phyloP scores from a whole-genome alignment of 2,113 vertebrate species.

The Equus quagga region DNA sequence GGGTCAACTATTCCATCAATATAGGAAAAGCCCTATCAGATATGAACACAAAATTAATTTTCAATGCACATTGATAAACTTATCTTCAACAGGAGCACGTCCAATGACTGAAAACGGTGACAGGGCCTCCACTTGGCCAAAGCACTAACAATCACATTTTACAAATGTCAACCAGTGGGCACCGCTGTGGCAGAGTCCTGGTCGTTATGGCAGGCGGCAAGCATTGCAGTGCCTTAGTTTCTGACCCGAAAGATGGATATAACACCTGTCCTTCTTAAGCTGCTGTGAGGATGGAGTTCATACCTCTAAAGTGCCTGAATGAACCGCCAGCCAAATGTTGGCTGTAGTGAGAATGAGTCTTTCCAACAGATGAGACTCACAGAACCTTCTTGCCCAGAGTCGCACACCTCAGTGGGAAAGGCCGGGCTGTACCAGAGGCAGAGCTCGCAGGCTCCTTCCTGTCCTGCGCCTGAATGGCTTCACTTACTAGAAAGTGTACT shows the following conservation, averaged over 20 bases:
- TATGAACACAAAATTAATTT: not conserved
- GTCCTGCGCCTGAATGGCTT: not conserved
- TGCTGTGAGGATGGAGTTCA: not conserved
- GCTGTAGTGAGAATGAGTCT: not conserved
- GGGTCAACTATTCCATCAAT: not conserved
- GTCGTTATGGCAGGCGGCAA: rapidly evolving
- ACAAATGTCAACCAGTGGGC: not conserved
- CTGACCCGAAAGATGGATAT: not conserved
- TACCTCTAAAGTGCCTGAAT: not conserved
- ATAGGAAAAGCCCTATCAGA: not conserved
- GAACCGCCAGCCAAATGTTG: not conserved
- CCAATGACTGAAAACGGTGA: not conserved
- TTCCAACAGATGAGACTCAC: not conserved
- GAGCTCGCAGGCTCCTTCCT: not conserved
- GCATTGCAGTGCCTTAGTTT: not conserved
- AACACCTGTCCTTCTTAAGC: not conserved
- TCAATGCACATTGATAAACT: not conserved
- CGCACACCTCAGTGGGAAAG: not conserved
- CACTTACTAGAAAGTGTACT: not conserved
- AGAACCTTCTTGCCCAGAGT: not conserved
- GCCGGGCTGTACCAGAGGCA: too few relatives aligned
- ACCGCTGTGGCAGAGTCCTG: too few relatives aligned
- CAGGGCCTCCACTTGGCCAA: not conserved
- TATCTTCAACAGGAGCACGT: not conserved
- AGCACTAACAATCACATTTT: not conserved